Evolutionary conservation across 2,797 vertebrate species (phyloP), one percentile per base, ranked within the genome.

Genomic region (Manis crassicaudata): DNA sequence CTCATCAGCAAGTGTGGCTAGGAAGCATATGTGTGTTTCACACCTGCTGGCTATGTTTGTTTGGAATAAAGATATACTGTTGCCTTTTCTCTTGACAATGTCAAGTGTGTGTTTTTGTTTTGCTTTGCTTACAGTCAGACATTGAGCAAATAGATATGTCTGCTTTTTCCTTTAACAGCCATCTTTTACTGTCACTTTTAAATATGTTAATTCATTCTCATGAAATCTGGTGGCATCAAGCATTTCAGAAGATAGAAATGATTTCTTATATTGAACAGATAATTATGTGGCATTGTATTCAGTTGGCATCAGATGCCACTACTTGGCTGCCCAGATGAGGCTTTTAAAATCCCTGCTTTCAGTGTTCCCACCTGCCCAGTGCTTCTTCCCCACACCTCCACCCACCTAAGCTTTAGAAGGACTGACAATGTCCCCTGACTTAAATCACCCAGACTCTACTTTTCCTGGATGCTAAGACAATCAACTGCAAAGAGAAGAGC

Each of bases 31-130:
- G 86, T 70, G 58, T 72, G 60, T 76, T 89, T 82, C 86, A 82
- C 58, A 97, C 94, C 84, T 95, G 75, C 90, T 87, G 76, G 88
- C 52, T 65, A 65, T 94, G 75, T 94, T 97, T 95, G 85, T 83
- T 97, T 91, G 79, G 82, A 95, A 63, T 85, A 50, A 83, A 75
- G 86, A 72, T 56, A 56, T 13, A 16, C 17, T 88, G 16, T 52
- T 88, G 79, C 52, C n/a, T 95, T 92, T 92, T 56, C 85, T 70
- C 67, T 77, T 87, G 68, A 95, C 79, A 68, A 85, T 81, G 63
- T 68, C 32, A 3, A 63, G 75, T 58, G 32, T 68, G 62, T 29
- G 32, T 17, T 46, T 93, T 93, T 87, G 60, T 90, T 94, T 92
- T 88, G 85, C 79, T 95, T 96, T 75, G 84, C 81, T 87, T 96